Evolutionary conservation across 2,888 invertebrate genomes (phyloP), one percentile per base, ranked within the genome.

Genomic region (Poecilobothrus nobilitatus): DNA sequence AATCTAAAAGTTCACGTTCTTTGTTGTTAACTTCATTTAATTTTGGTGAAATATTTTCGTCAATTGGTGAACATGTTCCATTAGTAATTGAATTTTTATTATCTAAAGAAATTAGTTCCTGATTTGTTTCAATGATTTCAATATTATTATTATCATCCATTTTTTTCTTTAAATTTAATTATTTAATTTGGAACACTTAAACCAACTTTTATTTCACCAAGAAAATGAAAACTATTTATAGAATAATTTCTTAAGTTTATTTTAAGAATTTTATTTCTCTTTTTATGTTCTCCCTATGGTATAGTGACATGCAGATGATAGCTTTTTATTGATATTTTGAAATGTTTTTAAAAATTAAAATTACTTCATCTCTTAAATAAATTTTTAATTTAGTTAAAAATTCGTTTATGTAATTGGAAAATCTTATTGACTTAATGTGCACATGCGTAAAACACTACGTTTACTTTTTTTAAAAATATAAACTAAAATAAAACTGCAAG

Each of bases 1-100:
- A 77, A 70, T 81, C 81, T 34, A 81, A 76, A 65, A 82, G 75
- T 63, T 81, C 81, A 68, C 77, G 77, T 64, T 79, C 74, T 68
- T 72, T 73, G 33, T 69, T 70, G 62, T 41, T 68, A 33, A 61
- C 27, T 68, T 65, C 65, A 22, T 53, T 7, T 53, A 15, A 27
- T n/a, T 53, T 15, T 53, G 53, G 27, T n/a, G 15, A 18, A 18
- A n/a, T 18, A 53, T 18, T 18, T 53, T 53, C 53, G 7, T 64
- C 53, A 7, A 7, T 8, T 12, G 41, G 15, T 18, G 53, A 18
- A 18, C 18, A 18, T 1, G 18, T 53, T 1, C 53, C 53, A 53
- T 53, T 53, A 18, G 53, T n/a, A 53, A 53, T 53, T n/a, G 18
- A 53, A 53, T 18, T 53, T 18, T 53, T 53, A n/a, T 53, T 53